Evolutionary conservation across 2,797 vertebrate genomes (phyloP).

Genomic region (Catamblyrhynchus diadema): DNA sequence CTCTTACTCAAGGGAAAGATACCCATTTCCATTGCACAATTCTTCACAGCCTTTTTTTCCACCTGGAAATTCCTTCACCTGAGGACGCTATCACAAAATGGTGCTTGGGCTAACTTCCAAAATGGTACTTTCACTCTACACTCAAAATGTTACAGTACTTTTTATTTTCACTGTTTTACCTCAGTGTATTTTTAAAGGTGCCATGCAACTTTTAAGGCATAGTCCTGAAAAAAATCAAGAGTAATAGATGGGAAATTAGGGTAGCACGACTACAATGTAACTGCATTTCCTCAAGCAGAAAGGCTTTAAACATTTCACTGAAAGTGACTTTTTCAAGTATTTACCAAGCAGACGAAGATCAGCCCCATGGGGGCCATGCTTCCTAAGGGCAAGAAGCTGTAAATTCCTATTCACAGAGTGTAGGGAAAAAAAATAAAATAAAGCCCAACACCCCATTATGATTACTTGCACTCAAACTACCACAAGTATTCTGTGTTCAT

Average conservation of each 20-base stretch:
- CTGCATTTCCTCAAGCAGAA: neutral
- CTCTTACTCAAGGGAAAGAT: neutral
- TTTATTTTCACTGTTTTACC: neutral
- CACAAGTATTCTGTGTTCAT: neutral
- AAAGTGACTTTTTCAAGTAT: neutral
- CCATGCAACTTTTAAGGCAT: neutral
- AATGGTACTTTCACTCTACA: neutral
- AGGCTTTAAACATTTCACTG: neutral
- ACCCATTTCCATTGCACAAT: neutral
- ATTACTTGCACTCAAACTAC: neutral
- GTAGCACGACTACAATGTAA: neutral
- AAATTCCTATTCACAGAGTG: neutral
- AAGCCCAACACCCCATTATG: neutral
- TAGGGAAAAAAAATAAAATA: fast-evolving
- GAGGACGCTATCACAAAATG: neutral
- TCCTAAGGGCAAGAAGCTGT: neutral
- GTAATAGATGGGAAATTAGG: neutral
- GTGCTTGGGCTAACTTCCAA: neutral
- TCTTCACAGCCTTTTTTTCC: neutral
- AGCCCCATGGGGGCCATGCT: neutral
- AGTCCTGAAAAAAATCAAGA: neutral
- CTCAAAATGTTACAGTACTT: neutral
- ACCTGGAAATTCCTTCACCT: neutral
- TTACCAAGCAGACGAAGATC: neutral
- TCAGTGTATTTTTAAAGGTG: neutral